These are phyloP conservation scores for Stichopus horrens DNA, from an alignment of 53 echinoderm and acorn worm genomes.

Conservation along the genomic window DNA sequence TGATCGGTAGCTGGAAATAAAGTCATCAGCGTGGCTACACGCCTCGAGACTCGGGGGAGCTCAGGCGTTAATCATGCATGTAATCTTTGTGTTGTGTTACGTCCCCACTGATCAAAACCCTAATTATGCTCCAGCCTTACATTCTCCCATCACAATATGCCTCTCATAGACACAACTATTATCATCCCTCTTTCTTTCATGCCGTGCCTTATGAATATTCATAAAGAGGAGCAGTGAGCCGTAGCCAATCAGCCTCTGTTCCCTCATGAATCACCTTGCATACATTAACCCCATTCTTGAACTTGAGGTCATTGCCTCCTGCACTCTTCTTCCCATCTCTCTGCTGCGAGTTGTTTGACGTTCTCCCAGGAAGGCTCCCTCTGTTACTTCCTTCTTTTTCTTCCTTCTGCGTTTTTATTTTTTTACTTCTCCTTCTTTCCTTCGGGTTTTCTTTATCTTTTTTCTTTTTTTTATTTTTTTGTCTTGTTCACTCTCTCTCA, in stretches of 20 bases:
- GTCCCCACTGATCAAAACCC: constrained; percentile 41
- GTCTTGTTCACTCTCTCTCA: constrained; percentile 38
- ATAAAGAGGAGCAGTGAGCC: constrained; percentile 47
- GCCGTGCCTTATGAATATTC: constrained; percentile 42
- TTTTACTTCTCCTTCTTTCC: neutral
- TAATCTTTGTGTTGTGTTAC: constrained; percentile 54
- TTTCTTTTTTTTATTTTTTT: constrained; percentile 2
- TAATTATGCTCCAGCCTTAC: constrained; percentile 41
- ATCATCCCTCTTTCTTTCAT: constrained; percentile 41
- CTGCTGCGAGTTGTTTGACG: neutral
- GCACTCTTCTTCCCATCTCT: constrained; percentile 10
- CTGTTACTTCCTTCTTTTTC: constrained; percentile 9
- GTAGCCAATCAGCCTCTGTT: constrained; percentile 48
- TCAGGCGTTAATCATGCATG: constrained; percentile 49
- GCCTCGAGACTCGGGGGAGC: constrained; percentile 42
- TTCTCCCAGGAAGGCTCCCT: constrained; percentile 8
- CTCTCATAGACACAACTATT: constrained; percentile 47
- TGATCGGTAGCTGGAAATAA: constrained; percentile 34
- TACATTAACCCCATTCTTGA: constrained; percentile 53
- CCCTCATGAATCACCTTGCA: constrained; percentile 53
- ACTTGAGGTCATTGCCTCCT: constrained; percentile 50
- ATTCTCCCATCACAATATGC: constrained; percentile 36
- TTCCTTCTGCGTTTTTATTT: neutral
- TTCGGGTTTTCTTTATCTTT: neutral
- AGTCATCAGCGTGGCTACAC: constrained; percentile 45